Conservation (phyloP, 2,797 vertebrate genomes). For the Lepus oiostolus region DNA sequence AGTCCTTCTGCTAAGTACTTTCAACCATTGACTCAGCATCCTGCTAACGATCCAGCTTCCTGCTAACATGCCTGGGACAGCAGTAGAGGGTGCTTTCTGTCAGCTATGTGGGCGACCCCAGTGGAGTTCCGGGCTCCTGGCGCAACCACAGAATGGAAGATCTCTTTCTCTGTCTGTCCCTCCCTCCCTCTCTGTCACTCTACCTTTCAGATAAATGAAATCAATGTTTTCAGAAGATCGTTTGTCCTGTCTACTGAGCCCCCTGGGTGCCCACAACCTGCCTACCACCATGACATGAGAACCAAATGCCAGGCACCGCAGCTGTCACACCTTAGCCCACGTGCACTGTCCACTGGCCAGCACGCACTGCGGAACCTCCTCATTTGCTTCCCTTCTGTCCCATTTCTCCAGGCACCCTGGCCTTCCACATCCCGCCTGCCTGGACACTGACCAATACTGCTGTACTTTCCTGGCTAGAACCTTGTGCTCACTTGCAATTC, state of each 20-base stretch:
- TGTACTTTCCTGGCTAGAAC: neutral
- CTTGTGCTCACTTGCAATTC: neutral
- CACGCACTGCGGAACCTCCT: neutral
- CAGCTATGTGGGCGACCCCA: no score
- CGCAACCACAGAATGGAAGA: no score
- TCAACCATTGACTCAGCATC: neutral
- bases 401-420: neutral
- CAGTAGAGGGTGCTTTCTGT: no score
- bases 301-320: neutral
- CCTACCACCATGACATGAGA: neutral
- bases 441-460: neutral
- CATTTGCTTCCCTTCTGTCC: neutral
- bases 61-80: no score
- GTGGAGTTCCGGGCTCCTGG: no score
- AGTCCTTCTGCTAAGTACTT: neutral
- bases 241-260: neutral
- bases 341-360: neutral
- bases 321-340: neutral
- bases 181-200: no score
- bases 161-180: no score
- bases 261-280: neutral
- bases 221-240: neutral
- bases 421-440: neutral
- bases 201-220: no score
- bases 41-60: no score